Base-by-base conservation (phyloP, 1,140 invertebrate species). In the Drosophila orosa region DNA sequence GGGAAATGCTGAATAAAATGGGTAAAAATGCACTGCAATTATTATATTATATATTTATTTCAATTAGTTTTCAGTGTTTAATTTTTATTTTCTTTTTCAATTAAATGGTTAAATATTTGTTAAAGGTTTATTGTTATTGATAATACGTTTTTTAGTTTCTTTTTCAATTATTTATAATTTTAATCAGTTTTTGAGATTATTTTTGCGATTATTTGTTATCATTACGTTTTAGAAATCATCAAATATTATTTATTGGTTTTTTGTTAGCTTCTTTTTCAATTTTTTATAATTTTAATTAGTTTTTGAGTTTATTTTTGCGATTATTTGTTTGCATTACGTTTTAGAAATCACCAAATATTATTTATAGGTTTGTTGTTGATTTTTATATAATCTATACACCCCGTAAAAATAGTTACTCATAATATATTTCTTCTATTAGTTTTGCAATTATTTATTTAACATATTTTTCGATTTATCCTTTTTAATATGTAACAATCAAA, bases 1-100 rank as follows among this genome's bases (percentile, higher is more conserved):
- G 45, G 25, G 50, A 54, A 35, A 35, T 52, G 42, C 22, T n/a
- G n/a, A n/a, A n/a, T n/a, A 15, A 45, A 45, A 45, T 45, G 13
- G 25, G 15, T 4, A 5, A 42, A 42, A 37, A 12, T 68, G n/a
- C 48, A 22, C 67, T 57, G 17, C 4, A 25, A 48, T 17, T 47
- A 27, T 4, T 4, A 1, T 2, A n/a, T 15, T 6, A 5, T 0
- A 15, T 6, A 4, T n/a, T 25, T 8, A 2, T 24, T 24, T 3
- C 0, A 24, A 24, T 0, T 22, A 13, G 3, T 25, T 5, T 33
- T 4, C 5, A 35, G 33, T 35, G 29, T n/a, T 3, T n/a, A 25
- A 31, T 31, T 25, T n/a, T 47, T 3, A 10, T n/a, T 24, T 25
- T 25, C 7, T 25, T 4, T 25, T 25, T 9, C 25, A 47, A 10